Conservation (phyloP, 2,797 vertebrate genomes). For the Selene dorsalis region DNA sequence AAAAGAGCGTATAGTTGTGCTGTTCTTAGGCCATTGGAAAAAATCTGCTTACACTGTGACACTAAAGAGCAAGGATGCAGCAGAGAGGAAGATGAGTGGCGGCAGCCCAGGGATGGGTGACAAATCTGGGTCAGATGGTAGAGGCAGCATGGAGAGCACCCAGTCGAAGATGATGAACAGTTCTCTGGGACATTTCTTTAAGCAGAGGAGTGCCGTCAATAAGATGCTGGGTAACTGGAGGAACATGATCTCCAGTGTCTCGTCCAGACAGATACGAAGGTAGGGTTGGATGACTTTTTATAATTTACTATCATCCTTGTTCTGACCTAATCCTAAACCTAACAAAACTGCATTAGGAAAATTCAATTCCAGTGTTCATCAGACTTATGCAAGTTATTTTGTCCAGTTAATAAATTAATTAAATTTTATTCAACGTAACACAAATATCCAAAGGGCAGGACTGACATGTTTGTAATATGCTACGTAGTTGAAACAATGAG, state of each 20-base stretch:
- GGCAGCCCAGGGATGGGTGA: constrained; percentile 39
- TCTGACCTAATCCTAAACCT: too few species aligned
- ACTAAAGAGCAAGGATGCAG: constrained; percentile 77
- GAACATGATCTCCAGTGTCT: constrained; percentile 86
- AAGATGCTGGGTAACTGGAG: constrained; percentile 91
- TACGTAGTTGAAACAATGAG: too few species aligned
- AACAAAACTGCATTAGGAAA: background rate
- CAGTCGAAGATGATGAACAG: constrained; percentile 77
- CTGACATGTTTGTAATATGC: background rate
- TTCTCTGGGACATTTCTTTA: constrained; percentile 86
- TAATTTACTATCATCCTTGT: background rate
- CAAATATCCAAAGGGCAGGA: background rate
- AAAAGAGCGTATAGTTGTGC: constrained; percentile 92
- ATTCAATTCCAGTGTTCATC: background rate
- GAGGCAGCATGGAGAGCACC: constrained; percentile 49
- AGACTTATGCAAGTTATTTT: background rate
- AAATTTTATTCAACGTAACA: background rate
- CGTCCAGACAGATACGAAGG: constrained; percentile 86
- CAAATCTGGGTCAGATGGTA: constrained; percentile 8
- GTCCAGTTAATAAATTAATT: too few species aligned
- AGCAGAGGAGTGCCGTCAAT: constrained; percentile 88
- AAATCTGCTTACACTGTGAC: constrained; percentile 87
- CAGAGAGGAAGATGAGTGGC: constrained; percentile 77
- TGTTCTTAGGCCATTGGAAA: constrained; percentile 97
- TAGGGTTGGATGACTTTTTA: constrained; percentile 21